A percentile compares a stretch with the other conserved stretches of the same genome.
Evolutionary conservation across 35 echinoderm and acorn worm genomes (phyloP).

Genomic region (Heliocidaris tuberculata): DNA sequence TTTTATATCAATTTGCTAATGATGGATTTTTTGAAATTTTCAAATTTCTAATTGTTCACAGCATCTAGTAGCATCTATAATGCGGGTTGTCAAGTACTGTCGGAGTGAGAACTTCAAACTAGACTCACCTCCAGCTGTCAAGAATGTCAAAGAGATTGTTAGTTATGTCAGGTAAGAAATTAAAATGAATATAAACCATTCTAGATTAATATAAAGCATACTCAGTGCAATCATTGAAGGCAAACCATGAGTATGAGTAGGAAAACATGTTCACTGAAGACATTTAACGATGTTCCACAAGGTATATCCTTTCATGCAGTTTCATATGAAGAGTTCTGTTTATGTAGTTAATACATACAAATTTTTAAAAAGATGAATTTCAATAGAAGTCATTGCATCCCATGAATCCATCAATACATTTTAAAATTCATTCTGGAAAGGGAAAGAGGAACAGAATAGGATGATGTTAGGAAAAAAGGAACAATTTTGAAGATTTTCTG

Average conservation of each 20-base stretch:
- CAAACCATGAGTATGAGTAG: neutral
- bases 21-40: neutral
- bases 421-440: too few relatives aligned
- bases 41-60: constrained; percentile 40
- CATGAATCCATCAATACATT: too few relatives aligned
- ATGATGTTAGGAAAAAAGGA: too few relatives aligned
- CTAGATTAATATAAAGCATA: neutral
- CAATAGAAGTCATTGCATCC: too few relatives aligned
- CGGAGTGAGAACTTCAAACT: constrained; percentile 85
- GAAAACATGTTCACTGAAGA: neutral
- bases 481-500: too few relatives aligned
- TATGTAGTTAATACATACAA: too few relatives aligned
- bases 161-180: constrained; percentile 89
- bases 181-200: neutral
- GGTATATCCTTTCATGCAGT: too few relatives aligned
- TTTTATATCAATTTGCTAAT: too few relatives aligned
- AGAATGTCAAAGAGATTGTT: constrained; percentile 86
- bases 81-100: constrained; percentile 91
- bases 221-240: neutral
- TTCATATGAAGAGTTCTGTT: too few relatives aligned
- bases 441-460: too few relatives aligned
- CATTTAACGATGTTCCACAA: too few relatives aligned
- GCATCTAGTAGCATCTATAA: constrained; percentile 94
- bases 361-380: too few relatives aligned
- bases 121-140: constrained; percentile 76